Evolutionary conservation across 1,140 invertebrate genomes (phyloP).

Genomic region (Harpegnathos saltator): DNA sequence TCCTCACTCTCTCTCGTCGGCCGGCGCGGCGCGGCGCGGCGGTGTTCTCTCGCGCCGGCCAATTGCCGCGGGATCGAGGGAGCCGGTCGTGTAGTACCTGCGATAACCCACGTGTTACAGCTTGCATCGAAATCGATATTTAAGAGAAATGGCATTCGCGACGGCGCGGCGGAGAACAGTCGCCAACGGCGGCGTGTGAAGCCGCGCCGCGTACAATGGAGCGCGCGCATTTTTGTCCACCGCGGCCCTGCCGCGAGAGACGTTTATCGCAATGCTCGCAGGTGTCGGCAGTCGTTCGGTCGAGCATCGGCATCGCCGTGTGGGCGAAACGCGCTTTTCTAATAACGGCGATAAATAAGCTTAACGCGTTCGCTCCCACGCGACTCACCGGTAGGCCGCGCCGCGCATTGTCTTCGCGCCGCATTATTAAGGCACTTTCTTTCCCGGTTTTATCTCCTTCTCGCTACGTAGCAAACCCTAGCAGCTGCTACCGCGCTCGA

Average conservation of each 20-base stretch:
- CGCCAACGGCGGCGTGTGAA: constrained; percentile 11
- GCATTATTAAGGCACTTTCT: no score
- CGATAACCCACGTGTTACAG: constrained; percentile 66
- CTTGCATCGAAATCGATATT: constrained; percentile 61
- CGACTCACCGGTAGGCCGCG: no score
- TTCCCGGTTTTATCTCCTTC: no score
- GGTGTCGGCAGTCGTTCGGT: not conserved
- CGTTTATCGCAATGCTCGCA: constrained; percentile 1
- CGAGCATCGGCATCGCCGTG: not conserved
- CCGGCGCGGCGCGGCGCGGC: no score
- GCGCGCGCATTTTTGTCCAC: not conserved
- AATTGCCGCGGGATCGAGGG: constrained; percentile 61
- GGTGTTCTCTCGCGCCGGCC: constrained; percentile 56
- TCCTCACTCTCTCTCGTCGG: constrained; percentile 66
- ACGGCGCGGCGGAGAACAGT: no score
- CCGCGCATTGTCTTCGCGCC: no score
- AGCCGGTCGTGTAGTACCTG: constrained; percentile 50
- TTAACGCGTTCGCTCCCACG: not conserved
- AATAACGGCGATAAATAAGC: not conserved
- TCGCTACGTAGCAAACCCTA: no score
- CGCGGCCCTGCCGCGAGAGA: not conserved
- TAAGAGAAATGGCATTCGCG: constrained; percentile 43
- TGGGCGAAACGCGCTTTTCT: not conserved
- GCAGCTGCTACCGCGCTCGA: no score
- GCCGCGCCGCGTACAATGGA: not conserved